Base-by-base conservation (phyloP, 2,888 invertebrate genomes). In the Apomyelois bistriatella region DNA sequence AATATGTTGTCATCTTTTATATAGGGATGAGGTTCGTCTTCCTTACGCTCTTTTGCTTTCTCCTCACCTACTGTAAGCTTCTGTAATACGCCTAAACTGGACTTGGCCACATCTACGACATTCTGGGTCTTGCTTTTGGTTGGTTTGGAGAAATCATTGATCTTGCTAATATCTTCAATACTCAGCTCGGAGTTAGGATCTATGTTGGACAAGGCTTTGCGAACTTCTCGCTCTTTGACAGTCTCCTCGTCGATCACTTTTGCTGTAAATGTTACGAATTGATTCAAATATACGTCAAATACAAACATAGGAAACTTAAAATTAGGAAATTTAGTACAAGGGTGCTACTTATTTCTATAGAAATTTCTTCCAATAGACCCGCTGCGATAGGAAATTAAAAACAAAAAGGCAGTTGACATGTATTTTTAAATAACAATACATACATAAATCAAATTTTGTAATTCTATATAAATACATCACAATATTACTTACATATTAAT, bases 181-280 rank as follows among this genome's bases (percentile, higher is more conserved):
- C 70, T 65, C 7, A 70, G 56, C 1, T 70, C 56, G 1, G 66
- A 62, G 17, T 65, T 59, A 0, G 66, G 56, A 15, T 74, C 68
- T 0, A 68, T 51, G 48, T 67, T 70, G 15, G 65, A 58, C 1
- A 76, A 63, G 8, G 67, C 66, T 40, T 57, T 68, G 6, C 66
- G 62, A 1, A 74, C 65, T 16, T 72, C 64, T 16, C 71, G 64
- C 43, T 74, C 73, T 49, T 62, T 66, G n/a, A 70, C 56, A 3
- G 58, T 54, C 5, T 58, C 53, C 3, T 65, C 62, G 15, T 69
- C 58, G 13, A 67, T 65, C 13, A 63, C 49, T 41, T 72, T 64
- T 5, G 68, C 73, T 74, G 16, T 13, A 10, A 40, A 32, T 32
- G 1, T 9, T 16, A 10, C 3, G 16, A 16, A 40, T 40, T 8